Conservation (phyloP, 1,140 invertebrate genomes). For the Drosophila littoralis region DNA sequence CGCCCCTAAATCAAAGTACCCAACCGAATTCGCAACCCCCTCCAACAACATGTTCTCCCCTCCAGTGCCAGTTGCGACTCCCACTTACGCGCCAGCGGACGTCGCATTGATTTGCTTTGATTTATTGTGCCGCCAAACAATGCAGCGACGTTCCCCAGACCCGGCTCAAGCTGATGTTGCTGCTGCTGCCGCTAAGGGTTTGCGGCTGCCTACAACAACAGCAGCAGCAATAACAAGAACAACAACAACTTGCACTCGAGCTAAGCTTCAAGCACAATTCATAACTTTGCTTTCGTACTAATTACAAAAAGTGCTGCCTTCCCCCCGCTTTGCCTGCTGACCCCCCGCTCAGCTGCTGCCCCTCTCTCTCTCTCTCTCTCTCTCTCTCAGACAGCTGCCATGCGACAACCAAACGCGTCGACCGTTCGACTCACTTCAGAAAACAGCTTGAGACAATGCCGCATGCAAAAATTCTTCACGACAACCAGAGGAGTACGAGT, state of each 20-base stretch:
- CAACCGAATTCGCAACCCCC: slow-evolving; percentile 14
- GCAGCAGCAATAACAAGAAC: slow-evolving; percentile 24
- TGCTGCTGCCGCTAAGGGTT: slow-evolving; percentile 23
- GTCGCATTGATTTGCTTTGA: slow-evolving; percentile 83
- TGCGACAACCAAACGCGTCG: slow-evolving; percentile 46
- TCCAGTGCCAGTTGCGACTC: neutral
- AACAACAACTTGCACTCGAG: slow-evolving; percentile 57
- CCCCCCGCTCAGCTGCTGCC: neutral
- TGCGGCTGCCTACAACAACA: slow-evolving; percentile 37
- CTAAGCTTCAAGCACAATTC: slow-evolving; percentile 73
- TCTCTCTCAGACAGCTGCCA: slow-evolving; percentile 31
- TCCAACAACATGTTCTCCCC: neutral
- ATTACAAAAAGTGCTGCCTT: slow-evolving; percentile 73
- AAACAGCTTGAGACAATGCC: slow-evolving; percentile 78
- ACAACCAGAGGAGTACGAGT: slow-evolving; percentile 31
- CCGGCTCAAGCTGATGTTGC: slow-evolving; percentile 13
- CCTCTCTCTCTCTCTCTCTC: neutral
- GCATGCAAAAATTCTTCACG: slow-evolving; percentile 67
- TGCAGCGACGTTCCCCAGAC: slow-evolving; percentile 52
- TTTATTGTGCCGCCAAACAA: slow-evolving; percentile 77
- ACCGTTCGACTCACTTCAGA: slow-evolving; percentile 68
- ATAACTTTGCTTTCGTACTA: slow-evolving; percentile 79
- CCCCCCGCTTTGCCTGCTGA: neutral
- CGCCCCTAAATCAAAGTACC: slow-evolving; percentile 57
- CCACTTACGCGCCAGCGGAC: slow-evolving; percentile 32